Percentiles rank a stretch among this genome's conserved stretches.
Conservation (phyloP, 2,113 vertebrate genomes). For the Syrrhaptes paradoxus region DNA sequence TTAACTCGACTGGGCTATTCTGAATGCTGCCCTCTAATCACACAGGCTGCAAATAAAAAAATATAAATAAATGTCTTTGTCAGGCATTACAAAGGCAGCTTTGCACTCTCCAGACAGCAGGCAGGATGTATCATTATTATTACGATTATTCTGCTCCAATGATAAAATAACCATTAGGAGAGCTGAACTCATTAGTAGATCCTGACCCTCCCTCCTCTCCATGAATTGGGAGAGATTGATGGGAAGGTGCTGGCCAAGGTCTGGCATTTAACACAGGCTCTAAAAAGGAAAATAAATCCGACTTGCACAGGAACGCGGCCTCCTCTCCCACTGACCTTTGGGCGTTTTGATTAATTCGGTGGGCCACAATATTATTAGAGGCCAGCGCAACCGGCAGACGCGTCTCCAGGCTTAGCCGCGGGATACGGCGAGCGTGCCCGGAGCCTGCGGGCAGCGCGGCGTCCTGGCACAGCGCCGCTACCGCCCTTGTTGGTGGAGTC, state of each 20-base stretch:
- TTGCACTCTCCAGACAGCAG: background rate
- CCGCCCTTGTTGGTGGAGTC: background rate
- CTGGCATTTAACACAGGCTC: background rate
- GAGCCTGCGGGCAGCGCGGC: background rate
- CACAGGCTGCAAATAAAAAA: conserved; percentile 17
- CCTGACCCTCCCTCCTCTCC: background rate
- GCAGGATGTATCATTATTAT: conserved; percentile 29
- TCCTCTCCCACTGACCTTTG: background rate
- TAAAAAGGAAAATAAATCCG: background rate
- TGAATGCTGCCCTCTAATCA: conserved; percentile 48
- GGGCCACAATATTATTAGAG: background rate
- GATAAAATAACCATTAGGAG: conserved; percentile 51
- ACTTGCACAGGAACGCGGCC: background rate
- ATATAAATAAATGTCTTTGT: conserved; percentile 52
- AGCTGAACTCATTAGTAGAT: conserved; percentile 39
- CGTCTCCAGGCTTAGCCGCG: background rate
- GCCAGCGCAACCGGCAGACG: background rate
- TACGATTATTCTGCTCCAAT: conserved; percentile 32
- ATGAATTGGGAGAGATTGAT: conserved; percentile 13
- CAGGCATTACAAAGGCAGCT: conserved; percentile 13
- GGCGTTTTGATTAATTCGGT: background rate
- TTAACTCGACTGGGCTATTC: conserved; percentile 20
- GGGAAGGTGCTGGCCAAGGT: background rate
- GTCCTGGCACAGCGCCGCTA: background rate
- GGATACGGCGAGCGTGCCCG: fast-evolving